Evolutionary conservation across 2,113 vertebrate genomes (phyloP).

Genomic region (Odobenus rosmarus): DNA sequence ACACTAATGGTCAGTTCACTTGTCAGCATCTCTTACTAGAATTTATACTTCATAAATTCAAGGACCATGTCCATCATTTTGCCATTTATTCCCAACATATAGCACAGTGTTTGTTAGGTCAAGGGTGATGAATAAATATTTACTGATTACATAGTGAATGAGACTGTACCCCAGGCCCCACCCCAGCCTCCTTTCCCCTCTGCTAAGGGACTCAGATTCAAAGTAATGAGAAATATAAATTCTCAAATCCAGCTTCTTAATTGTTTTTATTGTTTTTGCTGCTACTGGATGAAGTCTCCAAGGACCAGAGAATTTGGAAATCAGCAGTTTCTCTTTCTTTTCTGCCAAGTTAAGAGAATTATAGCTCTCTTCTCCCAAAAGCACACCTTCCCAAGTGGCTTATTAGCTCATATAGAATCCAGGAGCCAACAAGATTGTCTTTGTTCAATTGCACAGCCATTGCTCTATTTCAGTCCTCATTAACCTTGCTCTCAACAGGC

Average conservation of each 20-base stretch:
- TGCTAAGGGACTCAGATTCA: slow-evolving; percentile 2
- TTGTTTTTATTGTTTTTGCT: slow-evolving; percentile 43
- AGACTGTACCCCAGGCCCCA: background rate
- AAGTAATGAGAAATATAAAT: slow-evolving; percentile 37
- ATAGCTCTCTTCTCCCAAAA: slow-evolving; percentile 38
- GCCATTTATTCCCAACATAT: background rate
- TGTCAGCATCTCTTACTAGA: background rate
- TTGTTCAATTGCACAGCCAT: slow-evolving; percentile 19
- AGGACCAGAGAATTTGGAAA: slow-evolving; percentile 28
- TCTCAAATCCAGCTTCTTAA: slow-evolving; percentile 5
- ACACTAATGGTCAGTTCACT: background rate
- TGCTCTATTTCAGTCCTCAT: background rate
- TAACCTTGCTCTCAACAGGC: background rate
- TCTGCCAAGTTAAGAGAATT: slow-evolving; percentile 24
- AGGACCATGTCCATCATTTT: background rate
- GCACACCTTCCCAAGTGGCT: slow-evolving; percentile 32
- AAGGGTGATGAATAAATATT: background rate
- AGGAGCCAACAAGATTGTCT: slow-evolving; percentile 54
- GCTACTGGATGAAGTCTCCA: background rate
- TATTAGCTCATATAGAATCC: slow-evolving; percentile 20
- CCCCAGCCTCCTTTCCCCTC: background rate
- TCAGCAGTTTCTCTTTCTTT: slow-evolving; percentile 14
- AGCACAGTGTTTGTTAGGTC: background rate
- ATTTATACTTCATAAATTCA: background rate
- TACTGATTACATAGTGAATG: background rate